phyloP scores from a whole-genome alignment of 2,888 invertebrate genomes.

The Cabera pusaria region DNA sequence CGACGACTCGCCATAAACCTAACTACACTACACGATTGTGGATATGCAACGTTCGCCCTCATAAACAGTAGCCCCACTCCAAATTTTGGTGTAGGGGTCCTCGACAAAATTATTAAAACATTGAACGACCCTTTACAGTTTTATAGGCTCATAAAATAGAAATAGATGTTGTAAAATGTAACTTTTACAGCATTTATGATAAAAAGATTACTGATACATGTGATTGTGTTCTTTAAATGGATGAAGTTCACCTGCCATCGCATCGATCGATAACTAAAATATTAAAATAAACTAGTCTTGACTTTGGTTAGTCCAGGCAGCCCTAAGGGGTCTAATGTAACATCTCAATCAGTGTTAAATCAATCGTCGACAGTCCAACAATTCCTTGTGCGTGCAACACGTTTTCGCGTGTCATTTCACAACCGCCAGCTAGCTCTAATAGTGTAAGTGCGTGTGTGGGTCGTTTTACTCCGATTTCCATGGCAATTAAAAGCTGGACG shows the following conservation, averaged over 20 bases:
- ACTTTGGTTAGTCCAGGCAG: no score
- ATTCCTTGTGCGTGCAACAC: slow-evolving; percentile 16
- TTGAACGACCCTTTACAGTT: slow-evolving; percentile 54
- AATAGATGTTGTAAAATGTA: slow-evolving; percentile 41
- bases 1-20: slow-evolving; percentile 61
- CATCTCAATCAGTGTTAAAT: slow-evolving; percentile 15
- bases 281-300: no score
- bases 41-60: slow-evolving; percentile 55
- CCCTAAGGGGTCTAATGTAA: slow-evolving; percentile 1
- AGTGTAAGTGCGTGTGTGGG: slow-evolving; percentile 17
- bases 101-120: slow-evolving; percentile 52
- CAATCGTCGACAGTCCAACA: slow-evolving; percentile 9
- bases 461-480: slow-evolving; percentile 22
- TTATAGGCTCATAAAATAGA: slow-evolving; percentile 54
- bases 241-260: slow-evolving; percentile 4
- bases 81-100: slow-evolving; percentile 53
- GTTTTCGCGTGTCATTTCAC: slow-evolving; percentile 16
- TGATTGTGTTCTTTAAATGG: slow-evolving; percentile 1
- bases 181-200: slow-evolving; percentile 38
- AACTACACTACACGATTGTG: slow-evolving; percentile 52
- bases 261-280: no score
- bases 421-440: slow-evolving; percentile 5
- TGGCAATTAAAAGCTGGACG: slow-evolving; percentile 16
- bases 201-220: slow-evolving; percentile 34
- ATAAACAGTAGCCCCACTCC: slow-evolving; percentile 57